Base-by-base conservation (phyloP, 2,888 invertebrate species). In the Rhamphomyia laevipes region DNA sequence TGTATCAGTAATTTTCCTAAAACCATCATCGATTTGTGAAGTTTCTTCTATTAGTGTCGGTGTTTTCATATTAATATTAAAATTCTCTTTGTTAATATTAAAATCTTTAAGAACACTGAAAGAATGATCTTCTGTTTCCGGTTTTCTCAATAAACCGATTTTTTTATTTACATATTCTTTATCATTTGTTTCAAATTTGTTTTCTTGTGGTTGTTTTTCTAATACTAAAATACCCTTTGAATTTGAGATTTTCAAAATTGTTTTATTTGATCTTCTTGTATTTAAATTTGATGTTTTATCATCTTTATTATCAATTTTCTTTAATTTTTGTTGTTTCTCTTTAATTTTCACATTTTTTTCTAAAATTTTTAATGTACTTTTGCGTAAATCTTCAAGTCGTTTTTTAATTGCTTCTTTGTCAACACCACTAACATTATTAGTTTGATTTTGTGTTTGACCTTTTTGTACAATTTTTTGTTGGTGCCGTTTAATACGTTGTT, bases 401-500 rank as follows among this genome's bases (percentile, higher is more conserved):
- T 73, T 67, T 52, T 72, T 71, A 45, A 70, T 69, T 48, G 72
- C 61, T 47, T 74, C 70, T 27, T 62, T 61, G 40, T 65, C 61
- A 11, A 15, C 15, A 18, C 10, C 16, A 41, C 4, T 46, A 15
- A 5, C 16, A 5, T 0, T 45, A 17, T 47, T 51, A 51, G 11
- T 27, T 42, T 48, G 48, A 9, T 51, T 16, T 38, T 38, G 16
- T 16, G 15, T 6, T 37, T 6, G 4, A 4, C 33, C 54, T 69
- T 62, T 50, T 68, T 66, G 11, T 30, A 10, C 15, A 16, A 3
- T 43, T 7, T 31, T 27, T 51, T 67, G 62, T 46, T 67, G 63
- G 40, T 65, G 61, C 11, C 77, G 63, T 56, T 74, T 74, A 49
- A 73, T 71, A 56, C 69, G 73, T 60, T 79, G 77, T 55, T 73